These are phyloP conservation scores for Zapus hudsonius DNA, from an alignment of 2,113 vertebrate genomes.

Conservation along the genomic window DNA sequence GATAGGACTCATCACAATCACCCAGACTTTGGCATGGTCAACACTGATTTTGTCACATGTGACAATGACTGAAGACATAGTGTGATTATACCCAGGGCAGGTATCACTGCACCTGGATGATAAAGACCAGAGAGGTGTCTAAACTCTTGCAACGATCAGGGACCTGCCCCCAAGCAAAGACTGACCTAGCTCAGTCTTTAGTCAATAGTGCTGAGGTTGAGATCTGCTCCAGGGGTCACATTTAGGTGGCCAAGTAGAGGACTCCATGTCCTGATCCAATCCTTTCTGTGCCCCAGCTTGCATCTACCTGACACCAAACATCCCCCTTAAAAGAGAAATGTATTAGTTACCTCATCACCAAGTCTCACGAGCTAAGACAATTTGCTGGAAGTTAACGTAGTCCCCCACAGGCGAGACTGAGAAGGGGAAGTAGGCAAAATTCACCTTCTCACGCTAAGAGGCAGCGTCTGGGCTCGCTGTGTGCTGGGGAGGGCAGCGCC, in stretches of 20 bases:
- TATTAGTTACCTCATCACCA: background rate
- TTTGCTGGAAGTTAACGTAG: background rate
- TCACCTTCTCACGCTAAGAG: background rate
- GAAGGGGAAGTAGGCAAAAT: background rate
- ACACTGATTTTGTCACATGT: too few relatives aligned
- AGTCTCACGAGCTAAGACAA: background rate
- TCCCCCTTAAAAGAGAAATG: background rate
- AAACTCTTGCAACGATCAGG: background rate
- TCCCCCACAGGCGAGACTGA: background rate
- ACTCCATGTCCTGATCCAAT: background rate
- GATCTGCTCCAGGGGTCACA: too few relatives aligned
- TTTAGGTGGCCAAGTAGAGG: background rate
- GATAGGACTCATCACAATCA: too few relatives aligned
- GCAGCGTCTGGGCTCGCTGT: background rate
- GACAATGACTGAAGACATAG: background rate
- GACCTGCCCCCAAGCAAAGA: background rate
- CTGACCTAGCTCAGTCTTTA: too few relatives aligned
- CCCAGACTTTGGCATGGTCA: background rate
- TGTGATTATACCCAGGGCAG: background rate
- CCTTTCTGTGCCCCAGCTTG: background rate
- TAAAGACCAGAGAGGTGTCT: background rate
- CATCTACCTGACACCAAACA: background rate
- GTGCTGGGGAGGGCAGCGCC: slow-evolving; percentile 25
- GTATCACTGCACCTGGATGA: rapidly evolving
- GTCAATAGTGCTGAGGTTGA: rapidly evolving